These are phyloP conservation scores for Pogoniulus pusillus DNA, from an alignment of 2,797 vertebrate species.

Conservation along the genomic window DNA sequence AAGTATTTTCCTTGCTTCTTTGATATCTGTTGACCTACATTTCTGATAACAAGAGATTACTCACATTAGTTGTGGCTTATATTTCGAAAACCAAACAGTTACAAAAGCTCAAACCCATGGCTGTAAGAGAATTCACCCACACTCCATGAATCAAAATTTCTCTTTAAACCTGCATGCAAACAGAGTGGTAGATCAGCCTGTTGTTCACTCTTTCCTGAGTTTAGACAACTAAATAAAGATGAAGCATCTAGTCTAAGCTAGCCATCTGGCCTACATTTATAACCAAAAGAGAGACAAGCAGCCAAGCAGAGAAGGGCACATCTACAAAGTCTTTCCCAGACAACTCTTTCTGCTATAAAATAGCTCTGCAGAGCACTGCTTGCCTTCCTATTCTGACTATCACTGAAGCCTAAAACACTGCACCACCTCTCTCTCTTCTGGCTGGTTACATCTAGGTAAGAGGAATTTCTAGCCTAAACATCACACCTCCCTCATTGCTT, in stretches of 20 bases:
- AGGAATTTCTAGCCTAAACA: neutral
- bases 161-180: neutral
- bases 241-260: neutral
- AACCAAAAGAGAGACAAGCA: neutral
- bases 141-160: neutral
- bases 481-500: neutral
- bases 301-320: neutral
- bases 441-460: neutral
- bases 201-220: neutral
- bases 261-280: neutral
- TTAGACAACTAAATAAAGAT: neutral
- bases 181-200: neutral
- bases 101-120: neutral
- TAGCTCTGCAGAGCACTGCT: neutral
- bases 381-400: neutral
- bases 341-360: neutral
- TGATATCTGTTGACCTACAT: neutral
- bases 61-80: neutral
- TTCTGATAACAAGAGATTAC: neutral
- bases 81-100: neutral
- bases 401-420: neutral
- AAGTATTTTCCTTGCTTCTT: constrained; percentile 11
- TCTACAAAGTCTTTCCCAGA: neutral
- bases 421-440: neutral
- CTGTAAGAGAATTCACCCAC: neutral